phyloP scores from a whole-genome alignment of 2,797 vertebrate genomes.

The Phrynocephalus forsythii region DNA sequence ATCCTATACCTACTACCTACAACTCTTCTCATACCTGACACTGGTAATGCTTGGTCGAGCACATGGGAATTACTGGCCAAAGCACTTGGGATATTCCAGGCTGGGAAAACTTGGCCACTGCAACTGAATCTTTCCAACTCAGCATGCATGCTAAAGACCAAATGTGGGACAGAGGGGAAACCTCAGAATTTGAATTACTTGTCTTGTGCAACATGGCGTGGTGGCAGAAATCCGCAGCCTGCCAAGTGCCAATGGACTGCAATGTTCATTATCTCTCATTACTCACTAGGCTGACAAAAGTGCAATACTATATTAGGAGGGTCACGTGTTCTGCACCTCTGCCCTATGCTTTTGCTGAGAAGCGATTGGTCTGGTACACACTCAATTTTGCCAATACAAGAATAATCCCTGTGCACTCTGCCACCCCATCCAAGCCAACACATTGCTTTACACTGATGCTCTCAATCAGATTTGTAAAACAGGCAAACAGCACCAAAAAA shows the following conservation, averaged over 20 bases:
- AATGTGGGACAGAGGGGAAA: background rate
- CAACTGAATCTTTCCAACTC: background rate
- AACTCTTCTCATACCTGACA: background rate
- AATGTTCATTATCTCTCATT: background rate
- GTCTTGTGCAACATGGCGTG: background rate
- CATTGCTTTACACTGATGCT: background rate
- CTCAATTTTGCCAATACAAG: background rate
- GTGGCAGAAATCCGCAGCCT: background rate
- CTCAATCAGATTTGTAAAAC: background rate
- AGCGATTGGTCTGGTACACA: background rate
- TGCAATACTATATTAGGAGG: background rate
- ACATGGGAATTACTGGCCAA: background rate
- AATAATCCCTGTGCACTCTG: background rate
- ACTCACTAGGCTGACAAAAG: background rate
- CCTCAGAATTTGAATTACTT: background rate
- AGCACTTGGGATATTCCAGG: background rate
- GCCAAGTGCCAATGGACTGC: background rate
- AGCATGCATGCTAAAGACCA: background rate
- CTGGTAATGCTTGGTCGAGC: background rate
- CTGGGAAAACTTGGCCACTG: background rate
- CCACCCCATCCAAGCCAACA: background rate
- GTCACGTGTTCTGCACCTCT: background rate
- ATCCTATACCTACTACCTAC: background rate
- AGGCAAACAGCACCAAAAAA: background rate
- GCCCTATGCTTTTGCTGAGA: background rate